Evolutionary conservation across 2,113 vertebrate genomes (phyloP).

Genomic region (Psittacara wagleri): DNA sequence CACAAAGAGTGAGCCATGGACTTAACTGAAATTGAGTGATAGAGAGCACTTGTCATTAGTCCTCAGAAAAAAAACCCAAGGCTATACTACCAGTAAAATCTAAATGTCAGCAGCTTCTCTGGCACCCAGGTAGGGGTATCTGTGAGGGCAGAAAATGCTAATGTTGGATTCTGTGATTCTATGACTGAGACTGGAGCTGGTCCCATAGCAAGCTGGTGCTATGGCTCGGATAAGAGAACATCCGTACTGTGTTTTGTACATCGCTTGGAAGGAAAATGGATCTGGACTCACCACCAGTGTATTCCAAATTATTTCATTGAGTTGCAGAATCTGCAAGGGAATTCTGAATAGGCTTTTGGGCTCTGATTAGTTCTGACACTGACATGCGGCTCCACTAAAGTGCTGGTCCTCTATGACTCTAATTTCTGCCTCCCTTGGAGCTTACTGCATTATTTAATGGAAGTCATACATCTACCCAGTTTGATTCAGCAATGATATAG

Average conservation of each 20-base stretch:
- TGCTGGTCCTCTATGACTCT: constrained; percentile 12
- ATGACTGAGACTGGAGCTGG: neutral
- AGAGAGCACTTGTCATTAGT: neutral
- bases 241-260: neutral
- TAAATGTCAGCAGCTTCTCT: constrained; percentile 5
- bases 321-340: neutral
- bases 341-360: neutral
- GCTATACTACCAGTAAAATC: constrained; percentile 17
- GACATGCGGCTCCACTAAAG: neutral
- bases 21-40: neutral
- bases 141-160: neutral
- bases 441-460: neutral
- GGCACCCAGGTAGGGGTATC: neutral
- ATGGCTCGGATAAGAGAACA: neutral
- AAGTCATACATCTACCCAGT: neutral
- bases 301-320: neutral
- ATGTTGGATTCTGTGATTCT: neutral
- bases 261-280: neutral
- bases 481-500: neutral
- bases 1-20: neutral
- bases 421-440: constrained; percentile 17
- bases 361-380: neutral
- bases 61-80: neutral
- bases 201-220: neutral
- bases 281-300: neutral